phyloP scores from a whole-genome alignment of 2,113 vertebrate genomes.

The Thunnus maccoyii region DNA sequence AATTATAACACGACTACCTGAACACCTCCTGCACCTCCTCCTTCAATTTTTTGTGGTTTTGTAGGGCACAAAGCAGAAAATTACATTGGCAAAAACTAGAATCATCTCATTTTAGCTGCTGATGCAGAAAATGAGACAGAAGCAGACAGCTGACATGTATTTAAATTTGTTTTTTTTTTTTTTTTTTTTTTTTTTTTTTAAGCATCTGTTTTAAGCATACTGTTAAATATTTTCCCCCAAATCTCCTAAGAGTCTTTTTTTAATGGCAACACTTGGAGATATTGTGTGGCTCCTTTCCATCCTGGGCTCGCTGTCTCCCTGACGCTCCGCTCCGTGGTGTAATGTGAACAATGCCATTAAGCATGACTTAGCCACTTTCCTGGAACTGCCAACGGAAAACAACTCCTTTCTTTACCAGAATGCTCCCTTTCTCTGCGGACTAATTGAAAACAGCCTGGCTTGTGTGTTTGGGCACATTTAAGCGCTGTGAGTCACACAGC shows the following conservation, averaged over 20 bases:
- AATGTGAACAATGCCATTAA: slow-evolving; percentile 76
- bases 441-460: slow-evolving; percentile 79
- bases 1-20: not conserved
- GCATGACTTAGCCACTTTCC: slow-evolving; percentile 76
- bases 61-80: not conserved
- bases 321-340: slow-evolving; percentile 54
- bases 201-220: slow-evolving; percentile 41
- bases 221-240: slow-evolving; percentile 33
- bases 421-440: slow-evolving; percentile 59
- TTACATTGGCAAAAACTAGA: not conserved
- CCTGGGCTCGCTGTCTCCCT: slow-evolving; percentile 41
- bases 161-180: slow-evolving; percentile 2
- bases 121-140: slow-evolving; percentile 8
- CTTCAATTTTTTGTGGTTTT: not conserved
- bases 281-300: slow-evolving; percentile 42
- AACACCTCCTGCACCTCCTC: not conserved
- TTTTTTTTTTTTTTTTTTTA: not conserved
- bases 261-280: slow-evolving; percentile 44
- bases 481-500: slow-evolving; percentile 60
- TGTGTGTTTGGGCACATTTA: slow-evolving; percentile 65
- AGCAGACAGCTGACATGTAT: slow-evolving; percentile 12
- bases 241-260: slow-evolving; percentile 31
- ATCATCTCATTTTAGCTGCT: slow-evolving; percentile 7
- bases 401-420: slow-evolving; percentile 74
- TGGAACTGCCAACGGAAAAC: slow-evolving; percentile 78